Percentiles rank a stretch among this genome's conserved stretches.
Conservation (phyloP, 2,888 invertebrate genomes). For the Patella depressa region DNA sequence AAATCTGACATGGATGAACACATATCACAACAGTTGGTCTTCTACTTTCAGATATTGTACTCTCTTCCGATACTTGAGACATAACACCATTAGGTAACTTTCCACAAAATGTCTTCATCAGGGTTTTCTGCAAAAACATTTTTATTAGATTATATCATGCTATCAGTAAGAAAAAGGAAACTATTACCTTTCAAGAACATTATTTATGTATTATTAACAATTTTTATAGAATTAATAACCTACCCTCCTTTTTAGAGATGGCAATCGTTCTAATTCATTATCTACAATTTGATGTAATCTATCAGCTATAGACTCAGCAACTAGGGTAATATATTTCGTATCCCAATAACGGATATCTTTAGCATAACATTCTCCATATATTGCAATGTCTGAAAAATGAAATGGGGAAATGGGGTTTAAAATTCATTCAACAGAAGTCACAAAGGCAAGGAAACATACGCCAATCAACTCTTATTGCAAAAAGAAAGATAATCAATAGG, state of each 20-base stretch:
- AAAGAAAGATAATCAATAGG: no score
- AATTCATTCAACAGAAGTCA: no score
- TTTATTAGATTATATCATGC: no score
- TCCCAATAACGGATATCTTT: conserved; percentile 45
- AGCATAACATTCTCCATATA: conserved; percentile 19
- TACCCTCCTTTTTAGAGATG: conserved; percentile 48
- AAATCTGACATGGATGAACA: conserved; percentile 62
- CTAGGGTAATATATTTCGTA: conserved; percentile 39
- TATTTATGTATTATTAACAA: neutral
- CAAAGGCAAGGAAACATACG: no score
- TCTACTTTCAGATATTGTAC: conserved; percentile 31
- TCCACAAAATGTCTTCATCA: conserved; percentile 58
- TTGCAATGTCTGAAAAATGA: conserved; percentile 26
- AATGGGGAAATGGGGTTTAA: no score
- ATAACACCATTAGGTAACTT: conserved; percentile 31
- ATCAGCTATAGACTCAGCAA: conserved; percentile 47
- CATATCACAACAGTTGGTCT: conserved; percentile 64
- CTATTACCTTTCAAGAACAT: neutral
- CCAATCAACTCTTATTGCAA: no score
- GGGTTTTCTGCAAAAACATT: conserved; percentile 45
- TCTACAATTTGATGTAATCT: conserved; percentile 35
- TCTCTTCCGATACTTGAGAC: conserved; percentile 19
- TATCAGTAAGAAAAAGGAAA: no score
- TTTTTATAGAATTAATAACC: neutral
- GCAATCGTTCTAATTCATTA: conserved; percentile 25